Evolutionary conservation across 2,113 vertebrate genomes (phyloP).

Genomic region (Entosphenus tridentatus): DNA sequence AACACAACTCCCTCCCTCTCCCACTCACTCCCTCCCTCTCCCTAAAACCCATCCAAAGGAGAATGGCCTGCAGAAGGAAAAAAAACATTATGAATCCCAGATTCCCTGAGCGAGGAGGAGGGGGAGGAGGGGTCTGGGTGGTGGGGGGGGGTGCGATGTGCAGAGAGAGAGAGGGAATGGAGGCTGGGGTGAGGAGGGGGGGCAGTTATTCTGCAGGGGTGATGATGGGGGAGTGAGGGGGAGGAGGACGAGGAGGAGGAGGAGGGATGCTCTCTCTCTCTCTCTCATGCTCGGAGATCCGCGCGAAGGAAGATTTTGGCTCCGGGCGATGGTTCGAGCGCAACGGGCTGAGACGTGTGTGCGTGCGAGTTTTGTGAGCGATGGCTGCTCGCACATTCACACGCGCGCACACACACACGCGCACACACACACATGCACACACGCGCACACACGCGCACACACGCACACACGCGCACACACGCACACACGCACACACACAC

Average conservation of each 20-base stretch:
- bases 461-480: not conserved
- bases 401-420: no score
- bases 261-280: not conserved
- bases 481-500: no score
- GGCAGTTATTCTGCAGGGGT: not conserved
- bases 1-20: not conserved
- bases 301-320: no score
- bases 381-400: no score
- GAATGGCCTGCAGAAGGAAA: not conserved
- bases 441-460: not conserved
- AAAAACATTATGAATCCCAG: not conserved
- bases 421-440: not conserved
- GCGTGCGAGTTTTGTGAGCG: no score
- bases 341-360: no score
- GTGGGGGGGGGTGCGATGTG: not conserved
- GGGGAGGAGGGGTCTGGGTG: not conserved
- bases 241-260: not conserved
- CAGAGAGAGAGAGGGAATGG: not conserved
- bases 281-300: no score
- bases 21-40: not conserved
- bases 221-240: not conserved
- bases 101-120: not conserved
- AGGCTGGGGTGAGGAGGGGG: not conserved
- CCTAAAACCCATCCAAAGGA: not conserved
- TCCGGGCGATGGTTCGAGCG: no score